Evolutionary conservation across 2,113 vertebrate species (phyloP).

Genomic region (Gorsachius goisagi): DNA sequence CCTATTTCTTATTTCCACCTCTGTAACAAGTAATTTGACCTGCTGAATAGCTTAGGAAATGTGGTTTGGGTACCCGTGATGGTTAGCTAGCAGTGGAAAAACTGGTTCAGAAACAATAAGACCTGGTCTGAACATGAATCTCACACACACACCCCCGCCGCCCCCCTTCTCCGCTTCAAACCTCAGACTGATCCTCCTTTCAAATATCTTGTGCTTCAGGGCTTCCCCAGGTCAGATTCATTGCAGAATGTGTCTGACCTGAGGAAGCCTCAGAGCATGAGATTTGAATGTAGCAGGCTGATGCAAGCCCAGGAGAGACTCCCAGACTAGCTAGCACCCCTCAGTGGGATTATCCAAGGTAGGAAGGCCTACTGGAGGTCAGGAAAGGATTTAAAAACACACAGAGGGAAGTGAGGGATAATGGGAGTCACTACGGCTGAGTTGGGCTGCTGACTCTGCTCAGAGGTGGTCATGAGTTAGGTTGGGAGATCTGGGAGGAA

Average conservation of each 20-base stretch:
- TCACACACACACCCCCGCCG: not conserved
- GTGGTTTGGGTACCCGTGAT: conserved; percentile 41
- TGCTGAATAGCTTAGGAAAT: conserved; percentile 55
- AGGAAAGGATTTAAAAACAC: conserved; percentile 54
- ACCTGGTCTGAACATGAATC: conserved; percentile 68
- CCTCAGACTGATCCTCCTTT: conserved; percentile 70
- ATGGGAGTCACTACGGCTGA: conserved; percentile 14
- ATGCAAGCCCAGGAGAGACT: conserved; percentile 58
- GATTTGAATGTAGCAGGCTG: conserved; percentile 69
- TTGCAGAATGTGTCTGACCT: conserved; percentile 68
- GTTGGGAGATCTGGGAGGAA: not conserved
- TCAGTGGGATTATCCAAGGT: conserved; percentile 59
- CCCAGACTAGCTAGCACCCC: conserved; percentile 44
- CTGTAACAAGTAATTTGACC: conserved; percentile 53
- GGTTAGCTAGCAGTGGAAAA: conserved; percentile 64
- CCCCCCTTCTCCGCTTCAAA: conserved; percentile 49
- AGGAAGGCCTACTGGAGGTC: conserved; percentile 61
- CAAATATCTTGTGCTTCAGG: conserved; percentile 70
- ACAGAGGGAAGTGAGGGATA: conserved; percentile 46
- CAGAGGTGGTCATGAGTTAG: conserved; percentile 39
- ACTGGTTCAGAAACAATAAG: conserved; percentile 70
- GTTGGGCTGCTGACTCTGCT: conserved; percentile 8
- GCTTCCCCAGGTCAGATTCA: conserved; percentile 73
- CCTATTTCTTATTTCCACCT: conserved; percentile 33
- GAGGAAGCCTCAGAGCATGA: conserved; percentile 71